Percentiles rank a stretch among this genome's conserved stretches.
Evolutionary conservation across 2,888 invertebrate species (phyloP).

Genomic region (Meiosimyza platycephala): DNA sequence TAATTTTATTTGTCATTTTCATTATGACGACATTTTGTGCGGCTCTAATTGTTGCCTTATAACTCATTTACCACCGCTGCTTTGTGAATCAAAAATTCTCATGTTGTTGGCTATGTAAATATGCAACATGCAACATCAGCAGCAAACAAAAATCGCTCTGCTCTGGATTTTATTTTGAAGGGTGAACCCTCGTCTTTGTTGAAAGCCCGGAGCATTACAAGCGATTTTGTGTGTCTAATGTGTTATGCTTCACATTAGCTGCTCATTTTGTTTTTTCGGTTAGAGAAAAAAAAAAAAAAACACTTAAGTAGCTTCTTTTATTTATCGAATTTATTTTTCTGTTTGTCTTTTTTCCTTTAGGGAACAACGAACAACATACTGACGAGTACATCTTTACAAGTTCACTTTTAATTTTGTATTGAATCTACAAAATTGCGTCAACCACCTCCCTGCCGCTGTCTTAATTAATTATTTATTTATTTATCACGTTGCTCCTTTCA

Average conservation of each 20-base stretch:
- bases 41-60: constrained; percentile 65
- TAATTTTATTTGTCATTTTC: constrained; percentile 68
- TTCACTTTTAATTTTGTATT: too few relatives aligned
- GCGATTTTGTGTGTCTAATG: neutral
- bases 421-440: neutral
- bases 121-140: constrained; percentile 9
- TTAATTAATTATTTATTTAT: neutral
- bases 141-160: neutral
- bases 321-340: neutral
- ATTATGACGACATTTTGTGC: constrained; percentile 65
- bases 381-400: too few relatives aligned
- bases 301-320: neutral
- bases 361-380: neutral
- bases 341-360: neutral
- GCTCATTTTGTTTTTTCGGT: neutral
- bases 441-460: neutral
- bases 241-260: too few relatives aligned
- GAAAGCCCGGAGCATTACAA: constrained; percentile 9
- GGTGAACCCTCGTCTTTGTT: neutral
- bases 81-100: neutral
- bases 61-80: constrained; percentile 2
- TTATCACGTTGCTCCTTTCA: neutral
- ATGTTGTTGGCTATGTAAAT: neutral
- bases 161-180: neutral
- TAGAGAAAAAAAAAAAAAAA: neutral